Evolutionary conservation across 2,113 vertebrate genomes (phyloP), one percentile per base, ranked within the genome.

Genomic region (Bubo bubo): DNA sequence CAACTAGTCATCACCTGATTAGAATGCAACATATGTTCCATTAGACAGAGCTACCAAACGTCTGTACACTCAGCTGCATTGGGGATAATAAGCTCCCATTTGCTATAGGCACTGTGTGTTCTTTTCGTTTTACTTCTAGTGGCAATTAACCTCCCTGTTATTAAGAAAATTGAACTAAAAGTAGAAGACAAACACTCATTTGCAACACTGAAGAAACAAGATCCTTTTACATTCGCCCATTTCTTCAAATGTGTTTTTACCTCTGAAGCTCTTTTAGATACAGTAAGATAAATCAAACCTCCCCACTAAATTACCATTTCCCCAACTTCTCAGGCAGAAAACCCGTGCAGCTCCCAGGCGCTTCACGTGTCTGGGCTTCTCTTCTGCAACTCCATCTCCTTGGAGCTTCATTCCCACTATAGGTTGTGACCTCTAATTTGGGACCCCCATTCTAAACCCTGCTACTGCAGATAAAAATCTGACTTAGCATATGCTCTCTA

Each of bases 131-230:
- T 75, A 71, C 92, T 96, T 91, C 94, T 95, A 56, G 59, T 93
- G 79, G 79, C 93, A 95, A 96, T 95, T 86, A 96, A 97, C 94
- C 83, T 91, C 96, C 96, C 94, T 72, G 73, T 87, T 85, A 97
- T 94, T 95, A 97, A 95, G 88, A 95, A 94, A 92, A 93, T 14
- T 82, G 91, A 49, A n/a, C 96, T 95, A 49, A 28, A 79, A 79
- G 70, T 62, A 75, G 82, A 93, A 95, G 88, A 87, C 92, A 95
- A 92, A 95, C 80, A 41, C 56, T 79, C 70, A 81, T 89, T 89
- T 89, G 83, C 93, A 84, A 49, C 19, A 8, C 68, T 56, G 43
- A 81, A 77, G 83, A 84, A 91, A 71, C 59, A 37, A 79, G 68
- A 87, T 62, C 45, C 49, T 68, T 74, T 75, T 41, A 41, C 34